Evolutionary conservation across 2,888 invertebrate genomes (phyloP).

Genomic region (Myathropa florea): DNA sequence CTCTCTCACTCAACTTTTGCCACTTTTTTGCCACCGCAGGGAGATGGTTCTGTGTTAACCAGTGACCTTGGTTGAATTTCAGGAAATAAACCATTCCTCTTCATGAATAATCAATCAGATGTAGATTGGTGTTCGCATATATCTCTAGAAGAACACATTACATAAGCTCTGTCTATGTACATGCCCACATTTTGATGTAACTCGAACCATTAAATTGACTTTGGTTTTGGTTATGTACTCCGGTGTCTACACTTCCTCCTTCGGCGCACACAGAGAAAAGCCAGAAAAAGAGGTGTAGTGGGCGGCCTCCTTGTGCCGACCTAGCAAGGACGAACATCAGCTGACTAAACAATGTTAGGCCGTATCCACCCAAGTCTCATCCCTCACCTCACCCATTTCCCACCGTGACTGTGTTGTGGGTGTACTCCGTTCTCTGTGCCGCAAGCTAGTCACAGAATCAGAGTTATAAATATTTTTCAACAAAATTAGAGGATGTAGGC

Average conservation of each 20-base stretch:
- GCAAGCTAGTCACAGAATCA: background rate
- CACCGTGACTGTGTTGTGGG: background rate
- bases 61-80: constrained; percentile 68
- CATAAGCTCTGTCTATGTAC: constrained; percentile 37
- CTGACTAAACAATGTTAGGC: constrained; percentile 59
- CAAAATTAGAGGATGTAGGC: constrained; percentile 28
- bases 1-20: background rate
- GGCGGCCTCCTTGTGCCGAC: constrained; percentile 31
- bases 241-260: constrained; percentile 23
- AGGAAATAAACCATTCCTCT: constrained; percentile 60
- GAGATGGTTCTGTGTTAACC: constrained; percentile 14
- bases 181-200: background rate
- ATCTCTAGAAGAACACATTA: constrained; percentile 54
- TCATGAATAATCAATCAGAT: constrained; percentile 61
- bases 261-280: constrained; percentile 31
- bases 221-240: constrained; percentile 23
- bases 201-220: constrained; percentile 8
- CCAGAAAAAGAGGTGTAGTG: background rate
- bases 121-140: constrained; percentile 37
- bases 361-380: background rate
- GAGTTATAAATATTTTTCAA: background rate
- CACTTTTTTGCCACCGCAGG: background rate
- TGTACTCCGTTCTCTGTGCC: background rate
- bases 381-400: background rate
- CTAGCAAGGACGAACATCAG: constrained; percentile 68